Evolutionary conservation across 1,140 invertebrate species (phyloP).

Genomic region (Proctacanthus coquilletti): DNA sequence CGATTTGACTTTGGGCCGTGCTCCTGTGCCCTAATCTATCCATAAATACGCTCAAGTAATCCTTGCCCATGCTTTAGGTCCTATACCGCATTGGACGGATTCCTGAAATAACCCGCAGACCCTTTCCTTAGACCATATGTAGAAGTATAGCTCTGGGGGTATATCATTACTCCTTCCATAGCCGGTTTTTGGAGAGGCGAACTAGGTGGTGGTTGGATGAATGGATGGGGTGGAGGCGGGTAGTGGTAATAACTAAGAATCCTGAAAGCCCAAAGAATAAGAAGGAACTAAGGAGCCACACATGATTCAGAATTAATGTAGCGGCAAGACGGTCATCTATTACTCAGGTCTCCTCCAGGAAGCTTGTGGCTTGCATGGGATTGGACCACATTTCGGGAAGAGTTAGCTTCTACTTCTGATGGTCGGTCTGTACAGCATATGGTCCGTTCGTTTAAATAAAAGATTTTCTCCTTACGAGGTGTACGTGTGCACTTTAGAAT

Average conservation of each 20-base stretch:
- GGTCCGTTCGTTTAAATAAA: too few relatives aligned
- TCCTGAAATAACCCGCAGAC: not conserved
- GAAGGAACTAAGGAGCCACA: slow-evolving; percentile 1
- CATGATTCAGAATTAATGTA: slow-evolving; percentile 8
- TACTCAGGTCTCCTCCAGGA: too few relatives aligned
- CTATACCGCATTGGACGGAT: not conserved
- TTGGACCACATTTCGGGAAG: too few relatives aligned
- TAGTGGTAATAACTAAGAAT: not conserved
- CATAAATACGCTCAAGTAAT: too few relatives aligned
- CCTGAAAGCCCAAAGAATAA: not conserved
- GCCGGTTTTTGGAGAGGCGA: not conserved
- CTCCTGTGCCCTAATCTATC: too few relatives aligned
- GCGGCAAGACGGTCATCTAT: slow-evolving; percentile 7
- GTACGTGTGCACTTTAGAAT: too few relatives aligned
- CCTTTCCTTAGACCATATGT: not conserved
- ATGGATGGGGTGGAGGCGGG: not conserved
- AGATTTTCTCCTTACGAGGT: too few relatives aligned
- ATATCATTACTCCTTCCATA: not conserved
- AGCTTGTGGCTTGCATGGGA: too few relatives aligned
- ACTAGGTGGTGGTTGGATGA: not conserved
- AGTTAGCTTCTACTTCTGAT: too few relatives aligned
- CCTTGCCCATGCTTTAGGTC: not conserved
- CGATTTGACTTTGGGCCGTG: too few relatives aligned
- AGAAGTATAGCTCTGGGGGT: not conserved
- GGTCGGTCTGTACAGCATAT: too few relatives aligned